Percentiles rank a stretch among this genome's conserved stretches.
Conservation (phyloP, 1,140 invertebrate genomes). For the Drosophila pseudoananassae region DNA sequence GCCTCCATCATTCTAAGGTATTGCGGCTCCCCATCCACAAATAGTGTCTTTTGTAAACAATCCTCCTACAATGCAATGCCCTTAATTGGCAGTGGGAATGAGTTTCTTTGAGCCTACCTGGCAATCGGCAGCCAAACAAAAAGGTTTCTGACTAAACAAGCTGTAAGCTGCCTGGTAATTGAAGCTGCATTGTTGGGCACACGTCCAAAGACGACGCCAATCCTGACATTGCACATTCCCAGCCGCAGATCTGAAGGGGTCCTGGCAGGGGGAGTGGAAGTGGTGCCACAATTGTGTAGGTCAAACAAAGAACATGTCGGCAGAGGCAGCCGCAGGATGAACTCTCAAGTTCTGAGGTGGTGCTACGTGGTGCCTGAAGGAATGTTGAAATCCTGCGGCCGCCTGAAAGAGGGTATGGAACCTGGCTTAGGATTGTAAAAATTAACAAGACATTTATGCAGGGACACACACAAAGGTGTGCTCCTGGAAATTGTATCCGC, state of each 20-base stretch:
- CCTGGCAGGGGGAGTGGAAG: background rate
- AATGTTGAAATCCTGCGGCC: constrained; percentile 1
- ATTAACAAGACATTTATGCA: constrained; percentile 75
- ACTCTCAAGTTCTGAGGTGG: constrained; percentile 29
- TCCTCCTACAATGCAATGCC: background rate
- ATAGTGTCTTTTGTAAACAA: constrained; percentile 23
- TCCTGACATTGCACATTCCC: constrained; percentile 55
- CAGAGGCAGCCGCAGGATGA: constrained; percentile 9
- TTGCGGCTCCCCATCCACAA: background rate
- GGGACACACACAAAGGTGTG: constrained; percentile 52
- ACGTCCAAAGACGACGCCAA: constrained; percentile 27
- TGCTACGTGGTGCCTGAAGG: background rate
- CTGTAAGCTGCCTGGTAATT: constrained; percentile 61
- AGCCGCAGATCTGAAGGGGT: constrained; percentile 12
- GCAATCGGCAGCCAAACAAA: constrained; percentile 27
- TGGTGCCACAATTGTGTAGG: constrained; percentile 53
- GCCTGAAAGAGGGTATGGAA: background rate
- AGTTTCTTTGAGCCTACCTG: constrained; percentile 4
- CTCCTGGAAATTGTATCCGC: constrained; percentile 32
- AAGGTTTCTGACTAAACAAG: constrained; percentile 38
- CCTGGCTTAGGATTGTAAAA: constrained; percentile 29
- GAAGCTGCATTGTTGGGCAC: constrained; percentile 51
- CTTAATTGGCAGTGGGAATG: constrained; percentile 30
- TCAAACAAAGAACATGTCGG: constrained; percentile 56
- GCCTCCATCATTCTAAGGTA: background rate